Evolutionary conservation across 2,113 vertebrate species (phyloP), one percentile per base, ranked within the genome.

Genomic region (Alethe castanea): DNA sequence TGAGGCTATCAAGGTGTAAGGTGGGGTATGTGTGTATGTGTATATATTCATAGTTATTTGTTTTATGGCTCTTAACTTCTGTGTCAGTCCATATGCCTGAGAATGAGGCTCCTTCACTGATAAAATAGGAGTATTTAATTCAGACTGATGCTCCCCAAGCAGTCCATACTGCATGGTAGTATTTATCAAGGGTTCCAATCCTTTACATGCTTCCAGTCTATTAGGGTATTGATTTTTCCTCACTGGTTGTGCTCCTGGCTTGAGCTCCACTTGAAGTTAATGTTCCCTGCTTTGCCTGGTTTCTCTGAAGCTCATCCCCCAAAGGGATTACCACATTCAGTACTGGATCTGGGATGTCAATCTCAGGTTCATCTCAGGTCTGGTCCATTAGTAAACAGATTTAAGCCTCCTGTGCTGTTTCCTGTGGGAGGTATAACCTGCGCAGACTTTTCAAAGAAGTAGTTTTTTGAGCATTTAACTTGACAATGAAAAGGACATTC

Each of bases 1-100:
- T 47, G 29, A 47, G n/a, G 4, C 11, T 53, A 11, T 47, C 38
- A 60, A 25, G 16, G 14, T 31, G 4, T 53, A 53, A 74, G 29
- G 7, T 38, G 11, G 16, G 7, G 8, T 17, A 2, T 24, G 12
- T 35, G 6, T 19, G 4, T 11, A 3, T 23, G 5, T 14, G 2
- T 17, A 13, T 42, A n/a, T 38, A 25, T 60, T 53, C 4, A 26
- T 31, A 17, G 12, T 40, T 61, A 23, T 47, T 82, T 89, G 5
- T 11, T 76, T 40, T 82, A 26, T 54, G 18, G 11, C 14, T 54
- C n/a, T 54, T 60, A 40, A 31, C 7, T 42, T 35, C 25, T 61
- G 12, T 61, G 12, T 35, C 48, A 61, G 9, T 40, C 47, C 38
- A 16, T 61, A 54, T 35, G 35, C 25, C 35, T 69, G 47, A 69